Evolutionary conservation across 1,140 invertebrate genomes (phyloP).

Genomic region (Harpegnathos saltator): DNA sequence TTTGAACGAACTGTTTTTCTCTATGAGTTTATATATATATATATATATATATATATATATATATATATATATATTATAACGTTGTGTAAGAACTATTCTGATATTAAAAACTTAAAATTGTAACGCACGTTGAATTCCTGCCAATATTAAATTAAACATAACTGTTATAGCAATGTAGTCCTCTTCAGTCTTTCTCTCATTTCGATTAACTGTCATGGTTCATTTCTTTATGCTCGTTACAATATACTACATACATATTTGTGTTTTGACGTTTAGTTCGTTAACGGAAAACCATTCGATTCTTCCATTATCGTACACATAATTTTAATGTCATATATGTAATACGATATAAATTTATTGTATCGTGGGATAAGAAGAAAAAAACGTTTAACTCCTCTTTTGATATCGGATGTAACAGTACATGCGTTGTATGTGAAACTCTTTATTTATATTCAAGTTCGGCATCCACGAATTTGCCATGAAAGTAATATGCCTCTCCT

Average conservation of each 20-base stretch:
- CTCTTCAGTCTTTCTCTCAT: constrained; percentile 82
- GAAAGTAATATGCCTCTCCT: constrained; percentile 18
- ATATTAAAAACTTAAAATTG: constrained; percentile 48
- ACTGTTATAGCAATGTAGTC: constrained; percentile 71
- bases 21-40: no score
- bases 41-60: no score
- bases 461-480: constrained; percentile 21
- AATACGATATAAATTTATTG: constrained; percentile 53
- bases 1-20: no score
- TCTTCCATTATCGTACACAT: constrained; percentile 27
- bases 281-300: constrained; percentile 31
- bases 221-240: constrained; percentile 72
- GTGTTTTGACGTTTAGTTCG: constrained; percentile 66
- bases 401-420: constrained; percentile 56
- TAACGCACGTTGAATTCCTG: constrained; percentile 47
- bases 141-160: constrained; percentile 70
- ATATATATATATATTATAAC: neutral
- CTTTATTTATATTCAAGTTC: constrained; percentile 48
- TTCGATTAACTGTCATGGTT: constrained; percentile 80
- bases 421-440: constrained; percentile 37
- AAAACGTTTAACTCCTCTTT: constrained; percentile 68
- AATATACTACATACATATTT: constrained; percentile 58
- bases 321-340: constrained; percentile 36
- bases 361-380: constrained; percentile 61
- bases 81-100: constrained; percentile 1